A percentile compares a stretch with the other conserved stretches of the same genome.
phyloP scores from a whole-genome alignment of 2,113 vertebrate genomes.

The Oreochromis aureus region DNA sequence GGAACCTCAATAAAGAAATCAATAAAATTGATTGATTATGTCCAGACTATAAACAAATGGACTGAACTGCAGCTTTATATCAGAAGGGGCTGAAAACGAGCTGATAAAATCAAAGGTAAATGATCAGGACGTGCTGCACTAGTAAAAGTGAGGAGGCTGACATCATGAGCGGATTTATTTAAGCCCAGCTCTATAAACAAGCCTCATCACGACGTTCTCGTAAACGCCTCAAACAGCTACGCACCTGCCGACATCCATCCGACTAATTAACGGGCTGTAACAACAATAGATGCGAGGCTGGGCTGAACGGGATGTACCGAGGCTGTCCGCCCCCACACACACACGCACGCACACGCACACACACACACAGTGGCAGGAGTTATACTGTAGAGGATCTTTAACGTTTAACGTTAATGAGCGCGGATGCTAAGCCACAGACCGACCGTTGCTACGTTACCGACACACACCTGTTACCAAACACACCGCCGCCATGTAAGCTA shows the following conservation, averaged over 20 bases:
- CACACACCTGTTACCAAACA: constrained; percentile 4
- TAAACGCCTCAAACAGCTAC: neutral
- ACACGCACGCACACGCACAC: neutral
- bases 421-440: neutral
- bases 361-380: neutral
- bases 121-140: neutral
- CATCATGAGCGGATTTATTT: neutral
- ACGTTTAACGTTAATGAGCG: neutral
- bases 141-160: rapidly evolving
- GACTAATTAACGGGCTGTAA: neutral
- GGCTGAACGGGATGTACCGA: neutral
- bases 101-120: neutral
- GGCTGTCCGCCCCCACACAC: neutral
- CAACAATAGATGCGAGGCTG: neutral
- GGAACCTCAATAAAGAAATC: neutral
- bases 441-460: constrained; percentile 14
- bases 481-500: neutral
- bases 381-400: neutral
- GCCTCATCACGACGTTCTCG: neutral
- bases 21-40: neutral
- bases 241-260: neutral
- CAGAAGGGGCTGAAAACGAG: neutral
- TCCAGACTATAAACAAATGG: neutral
- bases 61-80: neutral
- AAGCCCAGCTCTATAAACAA: neutral